These are phyloP conservation scores for Ploceus nigricollis DNA, from an alignment of 2,113 vertebrate genomes.

Conservation along the genomic window DNA sequence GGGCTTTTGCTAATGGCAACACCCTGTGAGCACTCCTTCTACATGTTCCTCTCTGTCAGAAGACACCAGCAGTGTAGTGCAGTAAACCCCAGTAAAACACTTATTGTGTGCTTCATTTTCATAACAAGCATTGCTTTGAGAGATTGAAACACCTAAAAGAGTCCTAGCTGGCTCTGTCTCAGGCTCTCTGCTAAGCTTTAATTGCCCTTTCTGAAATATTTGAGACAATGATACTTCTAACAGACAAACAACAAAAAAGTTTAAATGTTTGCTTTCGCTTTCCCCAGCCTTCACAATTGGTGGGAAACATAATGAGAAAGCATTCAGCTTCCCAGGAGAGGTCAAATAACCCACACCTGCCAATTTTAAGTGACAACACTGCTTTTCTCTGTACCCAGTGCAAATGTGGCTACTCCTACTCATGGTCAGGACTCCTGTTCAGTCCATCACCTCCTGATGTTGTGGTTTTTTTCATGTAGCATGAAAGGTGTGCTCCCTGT, in stretches of 20 bases:
- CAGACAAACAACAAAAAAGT: background rate
- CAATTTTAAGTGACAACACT: background rate
- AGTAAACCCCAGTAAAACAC: background rate
- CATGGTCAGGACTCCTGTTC: accelerated
- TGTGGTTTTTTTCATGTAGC: background rate
- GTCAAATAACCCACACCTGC: background rate
- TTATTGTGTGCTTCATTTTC: background rate
- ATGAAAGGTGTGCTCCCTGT: background rate
- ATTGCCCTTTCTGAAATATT: background rate
- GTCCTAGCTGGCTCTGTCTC: background rate
- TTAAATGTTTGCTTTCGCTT: background rate
- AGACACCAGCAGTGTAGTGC: background rate
- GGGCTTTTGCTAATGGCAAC: background rate
- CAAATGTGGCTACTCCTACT: background rate
- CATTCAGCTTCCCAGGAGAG: background rate
- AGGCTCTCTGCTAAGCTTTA: background rate
- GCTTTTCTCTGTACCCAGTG: background rate
- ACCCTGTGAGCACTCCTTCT: background rate
- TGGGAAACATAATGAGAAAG: background rate
- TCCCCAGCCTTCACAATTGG: background rate
- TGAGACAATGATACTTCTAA: background rate
- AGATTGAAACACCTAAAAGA: background rate
- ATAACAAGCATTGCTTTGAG: background rate
- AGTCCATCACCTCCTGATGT: background rate
- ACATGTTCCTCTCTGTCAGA: background rate